phyloP scores from a whole-genome alignment of 2,113 vertebrate species.

The Dipodomys stephensi region DNA sequence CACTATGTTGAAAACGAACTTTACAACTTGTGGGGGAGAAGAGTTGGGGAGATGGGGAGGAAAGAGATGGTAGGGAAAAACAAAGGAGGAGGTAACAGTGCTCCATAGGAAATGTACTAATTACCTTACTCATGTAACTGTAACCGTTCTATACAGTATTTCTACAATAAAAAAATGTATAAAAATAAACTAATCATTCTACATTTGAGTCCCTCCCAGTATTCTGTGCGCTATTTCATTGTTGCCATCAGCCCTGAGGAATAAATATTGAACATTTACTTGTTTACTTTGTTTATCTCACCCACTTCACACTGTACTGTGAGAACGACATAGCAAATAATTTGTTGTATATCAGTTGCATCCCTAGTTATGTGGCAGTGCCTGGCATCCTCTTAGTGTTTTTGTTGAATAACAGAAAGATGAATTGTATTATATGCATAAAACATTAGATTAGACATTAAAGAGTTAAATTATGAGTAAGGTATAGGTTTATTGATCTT shows the following conservation, averaged over 20 bases:
- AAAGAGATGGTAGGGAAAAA: no score
- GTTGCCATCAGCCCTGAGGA: neutral
- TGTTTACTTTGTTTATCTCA: neutral
- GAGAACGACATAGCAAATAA: neutral
- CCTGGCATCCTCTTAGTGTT: neutral
- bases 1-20: no score
- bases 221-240: neutral
- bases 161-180: no score
- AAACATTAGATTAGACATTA: neutral
- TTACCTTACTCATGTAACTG: no score
- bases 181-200: no score
- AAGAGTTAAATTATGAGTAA: slow-evolving; percentile 45
- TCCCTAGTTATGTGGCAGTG: neutral
- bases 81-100: no score
- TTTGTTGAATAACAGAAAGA: slow-evolving; percentile 21
- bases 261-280: neutral
- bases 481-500: neutral
- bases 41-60: no score
- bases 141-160: no score
- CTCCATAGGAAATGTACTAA: no score
- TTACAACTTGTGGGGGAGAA: no score
- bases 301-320: neutral
- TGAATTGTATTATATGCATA: neutral
- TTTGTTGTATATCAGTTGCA: neutral
- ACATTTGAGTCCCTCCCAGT: fast-evolving